Evolutionary conservation across 1,140 invertebrate species (phyloP).

Genomic region (Diuraphis noxia): DNA sequence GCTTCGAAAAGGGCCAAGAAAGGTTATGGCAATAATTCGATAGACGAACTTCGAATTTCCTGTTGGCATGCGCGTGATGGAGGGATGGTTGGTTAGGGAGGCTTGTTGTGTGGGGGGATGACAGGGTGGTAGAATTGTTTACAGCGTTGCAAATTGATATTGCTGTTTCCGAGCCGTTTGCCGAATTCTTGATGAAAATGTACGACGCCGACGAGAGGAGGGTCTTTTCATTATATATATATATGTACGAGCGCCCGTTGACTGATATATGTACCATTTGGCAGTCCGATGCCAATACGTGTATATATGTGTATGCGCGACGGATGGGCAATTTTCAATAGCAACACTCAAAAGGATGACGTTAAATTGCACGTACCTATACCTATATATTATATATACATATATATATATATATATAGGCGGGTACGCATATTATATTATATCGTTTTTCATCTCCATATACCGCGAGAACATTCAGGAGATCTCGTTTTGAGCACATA

Average conservation of each 20-base stretch:
- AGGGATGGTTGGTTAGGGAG: background rate
- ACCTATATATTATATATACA: background rate
- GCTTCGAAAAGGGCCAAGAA: slow-evolving; percentile 15
- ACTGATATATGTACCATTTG: slow-evolving; percentile 21
- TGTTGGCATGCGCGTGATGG: background rate
- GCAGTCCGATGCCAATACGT: background rate
- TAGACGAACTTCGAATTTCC: background rate
- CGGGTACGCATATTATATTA: background rate
- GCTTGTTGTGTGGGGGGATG: background rate
- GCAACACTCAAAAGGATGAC: slow-evolving; percentile 15
- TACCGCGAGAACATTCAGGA: background rate
- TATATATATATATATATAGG: background rate
- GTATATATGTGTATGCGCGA: background rate
- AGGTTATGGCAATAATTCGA: slow-evolving; percentile 47
- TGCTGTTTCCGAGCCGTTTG: slow-evolving; percentile 49
- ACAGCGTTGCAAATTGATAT: slow-evolving; percentile 52
- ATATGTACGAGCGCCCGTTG: background rate
- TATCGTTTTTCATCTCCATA: slow-evolving; percentile 3
- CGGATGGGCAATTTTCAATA: slow-evolving; percentile 41
- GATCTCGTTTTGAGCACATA: background rate
- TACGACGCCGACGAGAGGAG: background rate
- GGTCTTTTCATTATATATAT: slow-evolving; percentile 8
- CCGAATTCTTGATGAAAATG: slow-evolving; percentile 41
- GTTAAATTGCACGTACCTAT: background rate
- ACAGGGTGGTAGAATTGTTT: slow-evolving; percentile 34